phyloP scores from a whole-genome alignment of 2,888 invertebrate genomes.

The Drosophila prostipennis region DNA sequence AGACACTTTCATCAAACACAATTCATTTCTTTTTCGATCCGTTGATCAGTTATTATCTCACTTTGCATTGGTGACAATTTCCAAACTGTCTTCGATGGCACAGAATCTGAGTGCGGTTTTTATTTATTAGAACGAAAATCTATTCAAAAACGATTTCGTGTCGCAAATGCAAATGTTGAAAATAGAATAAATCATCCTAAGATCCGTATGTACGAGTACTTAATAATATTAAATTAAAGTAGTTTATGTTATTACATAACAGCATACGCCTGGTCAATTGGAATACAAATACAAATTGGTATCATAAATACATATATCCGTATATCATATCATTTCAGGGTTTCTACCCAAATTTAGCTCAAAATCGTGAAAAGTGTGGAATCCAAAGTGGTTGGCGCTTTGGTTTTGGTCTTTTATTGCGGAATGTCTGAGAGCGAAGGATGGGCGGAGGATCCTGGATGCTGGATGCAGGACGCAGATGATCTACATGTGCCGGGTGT shows the following conservation, averaged over 20 bases:
- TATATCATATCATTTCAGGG: slow-evolving; percentile 37
- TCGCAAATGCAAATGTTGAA: slow-evolving; percentile 62
- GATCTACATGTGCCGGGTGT: slow-evolving; percentile 97
- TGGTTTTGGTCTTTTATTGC: slow-evolving; percentile 63
- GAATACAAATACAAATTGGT: slow-evolving; percentile 64
- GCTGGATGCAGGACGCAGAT: background rate
- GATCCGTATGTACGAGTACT: slow-evolving; percentile 63
- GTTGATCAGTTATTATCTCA: slow-evolving; percentile 29
- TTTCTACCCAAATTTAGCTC: slow-evolving; percentile 23
- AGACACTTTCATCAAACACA: slow-evolving; percentile 49
- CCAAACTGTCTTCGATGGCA: slow-evolving; percentile 61
- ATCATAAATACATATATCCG: slow-evolving; percentile 49
- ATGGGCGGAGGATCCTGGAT: slow-evolving; percentile 10
- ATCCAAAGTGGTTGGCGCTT: slow-evolving; percentile 50
- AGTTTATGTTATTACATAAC: slow-evolving; percentile 68
- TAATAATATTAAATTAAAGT: slow-evolving; percentile 76
- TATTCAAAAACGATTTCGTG: slow-evolving; percentile 38
- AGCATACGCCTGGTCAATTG: slow-evolving; percentile 60
- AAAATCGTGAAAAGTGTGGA: slow-evolving; percentile 44
- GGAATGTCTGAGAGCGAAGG: slow-evolving; percentile 55
- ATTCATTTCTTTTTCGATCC: slow-evolving; percentile 28
- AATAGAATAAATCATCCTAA: slow-evolving; percentile 69
- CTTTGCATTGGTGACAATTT: slow-evolving; percentile 24
- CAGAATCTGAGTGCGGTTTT: slow-evolving; percentile 53
- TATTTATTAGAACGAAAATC: slow-evolving; percentile 11